Evolutionary conservation across 2,113 vertebrate genomes (phyloP).

Genomic region (Apodemus sylvaticus): DNA sequence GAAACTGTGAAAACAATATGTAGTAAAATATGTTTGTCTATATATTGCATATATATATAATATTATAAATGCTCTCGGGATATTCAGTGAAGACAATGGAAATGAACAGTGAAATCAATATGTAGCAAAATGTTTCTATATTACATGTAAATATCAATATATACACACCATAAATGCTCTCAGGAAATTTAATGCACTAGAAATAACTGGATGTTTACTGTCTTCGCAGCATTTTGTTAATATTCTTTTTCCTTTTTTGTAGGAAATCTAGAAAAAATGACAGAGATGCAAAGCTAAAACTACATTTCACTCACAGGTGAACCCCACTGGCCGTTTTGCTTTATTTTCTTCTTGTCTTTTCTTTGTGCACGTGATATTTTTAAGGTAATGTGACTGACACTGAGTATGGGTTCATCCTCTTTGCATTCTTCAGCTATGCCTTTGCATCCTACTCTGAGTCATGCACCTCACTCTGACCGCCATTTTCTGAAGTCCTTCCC

Average conservation of each 20-base stretch:
- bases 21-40: neutral
- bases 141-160: neutral
- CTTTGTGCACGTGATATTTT: neutral
- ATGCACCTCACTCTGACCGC: neutral
- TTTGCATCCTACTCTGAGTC: neutral
- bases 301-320: neutral
- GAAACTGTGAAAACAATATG: neutral
- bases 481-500: neutral
- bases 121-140: no score
- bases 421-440: neutral
- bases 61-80: neutral
- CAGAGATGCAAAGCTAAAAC: neutral
- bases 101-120: neutral
- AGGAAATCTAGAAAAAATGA: slow-evolving; percentile 41
- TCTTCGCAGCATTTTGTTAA: slow-evolving; percentile 6
- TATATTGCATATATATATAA: neutral
- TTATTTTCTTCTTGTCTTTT: neutral
- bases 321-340: neutral
- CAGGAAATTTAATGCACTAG: neutral
- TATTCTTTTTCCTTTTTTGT: slow-evolving; percentile 3
- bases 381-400: neutral
- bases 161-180: neutral
- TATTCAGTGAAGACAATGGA: neutral
- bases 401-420: neutral
- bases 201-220: neutral